phyloP scores from a whole-genome alignment of 2,113 vertebrate species.

The Oncorhynchus gorbuscha region DNA sequence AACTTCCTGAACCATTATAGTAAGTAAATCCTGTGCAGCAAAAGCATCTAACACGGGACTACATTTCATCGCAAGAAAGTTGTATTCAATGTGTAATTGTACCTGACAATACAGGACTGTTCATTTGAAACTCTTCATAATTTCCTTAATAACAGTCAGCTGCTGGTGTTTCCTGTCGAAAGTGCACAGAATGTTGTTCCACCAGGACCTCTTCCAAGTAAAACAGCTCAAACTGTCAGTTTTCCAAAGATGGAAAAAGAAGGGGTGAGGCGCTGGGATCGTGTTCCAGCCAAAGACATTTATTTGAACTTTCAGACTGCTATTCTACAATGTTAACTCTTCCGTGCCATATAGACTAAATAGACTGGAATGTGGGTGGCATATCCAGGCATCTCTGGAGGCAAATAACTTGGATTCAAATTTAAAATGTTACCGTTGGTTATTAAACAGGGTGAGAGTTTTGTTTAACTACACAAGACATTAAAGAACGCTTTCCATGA shows the following conservation, averaged over 20 bases:
- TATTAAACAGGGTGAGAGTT: no score
- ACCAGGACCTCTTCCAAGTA: conserved; percentile 67
- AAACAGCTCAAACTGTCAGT: conserved; percentile 69
- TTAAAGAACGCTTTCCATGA: no score
- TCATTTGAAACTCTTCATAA: conserved; percentile 46
- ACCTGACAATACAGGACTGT: conserved; percentile 66
- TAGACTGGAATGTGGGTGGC: conserved; percentile 34
- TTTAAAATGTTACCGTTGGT: no score
- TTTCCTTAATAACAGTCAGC: conserved; percentile 75
- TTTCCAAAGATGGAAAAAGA: conserved; percentile 48
- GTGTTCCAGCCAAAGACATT: conserved; percentile 35
- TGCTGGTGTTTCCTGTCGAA: conserved; percentile 70
- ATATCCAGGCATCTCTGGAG: conserved; percentile 14
- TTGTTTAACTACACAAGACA: no score
- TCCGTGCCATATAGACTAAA: conserved; percentile 34
- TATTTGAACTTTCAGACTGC: conserved; percentile 49
- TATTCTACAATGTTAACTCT: conserved; percentile 62
- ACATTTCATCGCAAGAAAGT: conserved; percentile 19
- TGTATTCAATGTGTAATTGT: conserved; percentile 43
- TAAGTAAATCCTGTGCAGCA: conserved; percentile 53
- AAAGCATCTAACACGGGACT: conserved; percentile 15
- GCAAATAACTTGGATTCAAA: background rate
- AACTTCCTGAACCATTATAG: conserved; percentile 61
- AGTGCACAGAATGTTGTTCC: conserved; percentile 63
- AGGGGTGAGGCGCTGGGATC: conserved; percentile 13